Base-by-base conservation (phyloP, 2,888 invertebrate genomes). In the Cerceris ruficornis region DNA sequence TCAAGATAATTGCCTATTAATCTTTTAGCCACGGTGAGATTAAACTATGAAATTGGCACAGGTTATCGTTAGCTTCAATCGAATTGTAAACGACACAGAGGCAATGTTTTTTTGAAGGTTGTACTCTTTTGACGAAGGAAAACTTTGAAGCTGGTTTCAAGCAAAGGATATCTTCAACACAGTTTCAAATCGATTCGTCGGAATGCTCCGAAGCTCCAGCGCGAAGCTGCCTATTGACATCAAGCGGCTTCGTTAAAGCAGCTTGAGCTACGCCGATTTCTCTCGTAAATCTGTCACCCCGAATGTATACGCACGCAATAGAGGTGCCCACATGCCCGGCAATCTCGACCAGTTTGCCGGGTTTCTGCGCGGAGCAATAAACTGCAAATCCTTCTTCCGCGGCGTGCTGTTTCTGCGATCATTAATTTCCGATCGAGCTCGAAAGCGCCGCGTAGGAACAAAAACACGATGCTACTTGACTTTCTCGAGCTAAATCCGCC, bases 241-340 rank as follows among this genome's bases (percentile, higher is more conserved):
- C 77, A 70, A 66, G 74, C 82, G 77, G 77, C 79, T 84, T 87
- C 85, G 86, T 85, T 87, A 86, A 84, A 86, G 79, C 80, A 69
- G 80, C 73, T 80, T 70, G 69, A 77, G 81, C 76, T 80, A 69
- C 77, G 77, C 76, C 87, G 87, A 88, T 88, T 88, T 86, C 86
- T 81, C 89, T 87, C 86, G 84, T 87, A 88, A 88, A 89, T 88
- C 85, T 87, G 83, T 88, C 85, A 78, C 72, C 75, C 75, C 77
- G 73, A 75, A 86, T 82, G 83, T 81, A 76, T 68, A 71, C 77
- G 80, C 74, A 79, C 64, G 78, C 78, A 75, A 83, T 75, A 77
- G 78, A 81, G 78, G 82, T 83, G 83, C 75, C 82, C 84, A 81
- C 85, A 84, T 85, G 77, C 68, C 71, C 76, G 65, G 80, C 79